Base-by-base conservation (phyloP, 2,888 invertebrate genomes). In the Mermis nigrescens region DNA sequence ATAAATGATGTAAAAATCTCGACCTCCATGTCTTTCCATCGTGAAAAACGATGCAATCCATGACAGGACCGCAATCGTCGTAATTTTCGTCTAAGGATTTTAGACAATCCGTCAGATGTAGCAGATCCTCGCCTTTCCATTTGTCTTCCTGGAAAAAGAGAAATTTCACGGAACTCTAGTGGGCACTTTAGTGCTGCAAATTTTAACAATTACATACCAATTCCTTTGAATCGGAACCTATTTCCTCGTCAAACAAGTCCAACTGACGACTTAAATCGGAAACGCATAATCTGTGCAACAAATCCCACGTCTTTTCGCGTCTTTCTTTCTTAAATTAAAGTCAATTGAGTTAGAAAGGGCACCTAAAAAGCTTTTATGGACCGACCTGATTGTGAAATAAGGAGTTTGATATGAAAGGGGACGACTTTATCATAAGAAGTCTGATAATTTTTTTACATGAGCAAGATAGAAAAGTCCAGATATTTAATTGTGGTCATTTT, bases 11-110 rank as follows among this genome's bases (percentile, higher is more conserved):
- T 54, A 28, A 7, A 57, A 15, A 54, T 12, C 15, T 27, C 57
- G 31, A 76, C 85, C 82, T 82, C 92, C 92, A 95, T 31, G 83
- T 81, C 28, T 79, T 77, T 15, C 91, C 91, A 76, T 94, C 90
- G 70, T 89, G 81, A 75, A 88, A 95, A 31, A 94, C 80, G 57
- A 98, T 80, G 76, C 91, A 89, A 75, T 98, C 98, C 72, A 85
- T 90, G 2, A 86, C 82, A 1, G 88, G 88, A 24, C 92, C 94
- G 7, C 82, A 74, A 71, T 94, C 91, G 59, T 76, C 78, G 73
- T 83, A 89, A 70, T 89, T 86, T 73, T 92, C 94, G 64, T 95
- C 92, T 55, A 83, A 79, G 62, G 76, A 79, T 66, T 81, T 84
- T 60, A 95, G 77, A 31, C 76, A 68, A 67, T 95, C 94, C 57